Conservation (phyloP, 2,113 vertebrate genomes). For the Dicentrarchus labrax region DNA sequence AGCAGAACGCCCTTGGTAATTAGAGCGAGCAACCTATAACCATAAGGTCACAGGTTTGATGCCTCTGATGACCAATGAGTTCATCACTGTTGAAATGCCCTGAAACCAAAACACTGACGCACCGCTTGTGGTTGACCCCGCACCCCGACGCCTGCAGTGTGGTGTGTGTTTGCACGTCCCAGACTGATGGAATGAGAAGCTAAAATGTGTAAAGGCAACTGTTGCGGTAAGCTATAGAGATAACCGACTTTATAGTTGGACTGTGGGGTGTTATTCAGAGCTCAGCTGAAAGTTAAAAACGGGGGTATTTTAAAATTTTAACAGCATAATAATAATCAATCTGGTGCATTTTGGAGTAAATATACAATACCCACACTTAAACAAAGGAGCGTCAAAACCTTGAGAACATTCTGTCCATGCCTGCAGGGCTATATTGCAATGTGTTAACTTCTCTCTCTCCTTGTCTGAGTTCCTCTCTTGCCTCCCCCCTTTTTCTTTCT, state of each 20-base stretch:
- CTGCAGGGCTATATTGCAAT: not conserved
- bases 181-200: not conserved
- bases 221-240: not conserved
- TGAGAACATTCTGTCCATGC: not conserved
- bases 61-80: conserved; percentile 25
- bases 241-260: not conserved
- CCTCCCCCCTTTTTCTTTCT: not conserved
- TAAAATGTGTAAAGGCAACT: not conserved
- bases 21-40: conserved; percentile 32
- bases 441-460: not conserved
- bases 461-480: not conserved
- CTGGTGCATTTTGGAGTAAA: not conserved
- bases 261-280: not conserved
- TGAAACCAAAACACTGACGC: conserved; percentile 9
- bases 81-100: conserved; percentile 27
- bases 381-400: too few species aligned
- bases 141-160: not conserved
- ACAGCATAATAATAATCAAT: not conserved
- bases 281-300: not conserved
- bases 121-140: conserved; percentile 15
- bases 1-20: conserved; percentile 30
- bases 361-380: not conserved
- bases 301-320: not conserved
- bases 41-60: conserved; percentile 41
- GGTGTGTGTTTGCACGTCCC: not conserved